A percentile compares a stretch with the other conserved stretches of the same genome.
Evolutionary conservation across 2,888 invertebrate genomes (phyloP).

Genomic region (Cephus pygmeus): DNA sequence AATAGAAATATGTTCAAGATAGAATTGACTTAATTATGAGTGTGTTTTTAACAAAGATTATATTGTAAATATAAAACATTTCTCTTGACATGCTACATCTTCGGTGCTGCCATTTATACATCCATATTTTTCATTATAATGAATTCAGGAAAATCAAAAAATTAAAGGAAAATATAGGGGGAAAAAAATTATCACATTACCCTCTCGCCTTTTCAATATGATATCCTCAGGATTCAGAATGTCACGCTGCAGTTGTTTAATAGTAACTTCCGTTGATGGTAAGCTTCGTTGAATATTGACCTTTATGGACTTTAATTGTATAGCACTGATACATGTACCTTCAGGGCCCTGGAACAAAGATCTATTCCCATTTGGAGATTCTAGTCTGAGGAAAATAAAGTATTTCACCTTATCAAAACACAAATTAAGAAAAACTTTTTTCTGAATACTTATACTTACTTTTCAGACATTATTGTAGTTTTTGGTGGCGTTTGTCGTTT

Average conservation of each 20-base stretch:
- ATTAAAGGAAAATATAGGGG: background rate
- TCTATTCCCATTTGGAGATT: conserved; percentile 29
- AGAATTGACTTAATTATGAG: too few relatives aligned
- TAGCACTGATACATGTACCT: conserved; percentile 32
- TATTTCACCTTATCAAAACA: background rate
- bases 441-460: conserved; percentile 20
- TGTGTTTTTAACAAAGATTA: too few relatives aligned
- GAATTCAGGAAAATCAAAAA: background rate
- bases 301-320: conserved; percentile 42
- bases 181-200: conserved; percentile 34
- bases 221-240: conserved; percentile 47
- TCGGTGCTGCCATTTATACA: too few relatives aligned
- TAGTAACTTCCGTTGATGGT: conserved; percentile 16
- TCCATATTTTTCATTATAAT: too few relatives aligned
- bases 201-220: conserved; percentile 45
- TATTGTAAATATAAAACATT: too few relatives aligned
- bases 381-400: conserved; percentile 32
- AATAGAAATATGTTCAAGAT: too few relatives aligned
- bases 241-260: conserved; percentile 36
- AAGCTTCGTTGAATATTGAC: conserved; percentile 45
- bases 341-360: conserved; percentile 47
- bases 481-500: conserved; percentile 8
- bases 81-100: too few relatives aligned
- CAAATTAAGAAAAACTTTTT: background rate
- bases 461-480: conserved; percentile 33